Evolutionary conservation across 1,140 invertebrate species (phyloP).

Genomic region (Drosophila guanche): DNA sequence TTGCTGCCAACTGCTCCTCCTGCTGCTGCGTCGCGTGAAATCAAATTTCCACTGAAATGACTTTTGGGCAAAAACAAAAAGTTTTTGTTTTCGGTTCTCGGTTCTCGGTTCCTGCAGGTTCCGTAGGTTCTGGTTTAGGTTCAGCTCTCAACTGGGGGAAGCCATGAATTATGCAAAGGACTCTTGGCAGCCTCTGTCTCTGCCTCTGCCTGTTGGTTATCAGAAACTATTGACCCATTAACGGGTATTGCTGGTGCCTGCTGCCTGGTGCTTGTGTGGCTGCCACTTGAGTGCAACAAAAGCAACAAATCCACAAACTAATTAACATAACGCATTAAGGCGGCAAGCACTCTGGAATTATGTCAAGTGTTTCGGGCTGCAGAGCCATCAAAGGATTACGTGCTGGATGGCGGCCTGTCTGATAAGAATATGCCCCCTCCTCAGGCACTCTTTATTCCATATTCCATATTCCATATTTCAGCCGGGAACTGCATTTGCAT

Average conservation of each 20-base stretch:
- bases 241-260: slow-evolving; percentile 47
- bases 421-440: slow-evolving; percentile 35
- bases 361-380: slow-evolving; percentile 65
- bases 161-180: slow-evolving; percentile 77
- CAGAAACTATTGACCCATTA: slow-evolving; percentile 80
- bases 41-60: slow-evolving; percentile 79
- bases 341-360: slow-evolving; percentile 72
- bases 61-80: slow-evolving; percentile 64
- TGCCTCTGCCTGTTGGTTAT: slow-evolving; percentile 50
- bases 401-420: slow-evolving; percentile 32
- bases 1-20: slow-evolving; percentile 64
- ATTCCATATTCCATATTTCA: slow-evolving; percentile 3
- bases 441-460: slow-evolving; percentile 13
- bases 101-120: not conserved
- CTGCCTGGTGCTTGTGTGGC: slow-evolving; percentile 24
- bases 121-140: not conserved
- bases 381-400: slow-evolving; percentile 69
- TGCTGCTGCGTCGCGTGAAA: slow-evolving; percentile 64
- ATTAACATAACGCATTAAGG: slow-evolving; percentile 78
- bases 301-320: slow-evolving; percentile 66
- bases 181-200: slow-evolving; percentile 35
- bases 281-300: slow-evolving; percentile 47
- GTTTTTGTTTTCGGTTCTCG: slow-evolving; percentile 34
- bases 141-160: slow-evolving; percentile 4
- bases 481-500: slow-evolving; percentile 57